Evolutionary conservation across 2,797 vertebrate genomes (phyloP), one percentile per base, ranked within the genome.

Genomic region (Pseudochirops cupreus): DNA sequence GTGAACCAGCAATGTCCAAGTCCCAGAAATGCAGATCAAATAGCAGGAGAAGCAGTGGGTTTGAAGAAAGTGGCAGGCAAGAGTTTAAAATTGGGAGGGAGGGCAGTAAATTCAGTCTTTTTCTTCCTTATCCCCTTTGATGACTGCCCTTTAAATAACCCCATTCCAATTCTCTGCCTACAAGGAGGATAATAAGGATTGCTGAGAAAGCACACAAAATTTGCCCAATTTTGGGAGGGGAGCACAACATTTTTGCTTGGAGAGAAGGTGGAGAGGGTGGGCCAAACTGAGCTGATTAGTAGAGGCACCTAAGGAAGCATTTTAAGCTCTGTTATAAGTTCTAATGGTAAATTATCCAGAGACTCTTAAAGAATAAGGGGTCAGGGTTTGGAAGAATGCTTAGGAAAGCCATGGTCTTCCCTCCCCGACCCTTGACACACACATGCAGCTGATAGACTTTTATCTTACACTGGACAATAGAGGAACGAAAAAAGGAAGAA

Each of bases 91-190:
- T 87, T 50, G 39, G 74, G 10, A 87, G 39, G n/a, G 74, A 87
- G 39, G 39, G 39, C 21, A 87, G 39, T 26, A 87, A 87, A 87
- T 87, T 50, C 74, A 87, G 74, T 87, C 74, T 87, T 82, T 87
- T 74, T 87, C 46, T 87, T 87, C 74, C 26, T 87, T 87, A 26
- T 87, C 39, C 39, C 24, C 74, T 87, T 87, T 87, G 74, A 87
- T 87, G 39, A 87, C 39, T 50, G 74, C 74, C 74, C 74, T 87
- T 46, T 87, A 87, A 87, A 87, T 87, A 87, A 87, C 74, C 74
- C 39, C 74, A 87, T 50, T 87, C 21, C 74, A 87, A 50, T 87
- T 87, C 74, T 50, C 74, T 87, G 74, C 21, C 74, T 50, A 26
- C 21, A 50, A 46, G 31, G 10, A 87, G 39, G 39, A 50, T 87